Evolutionary conservation across 2,113 vertebrate species (phyloP), one percentile per base, ranked within the genome.

Genomic region (Synodontis membranacea): DNA sequence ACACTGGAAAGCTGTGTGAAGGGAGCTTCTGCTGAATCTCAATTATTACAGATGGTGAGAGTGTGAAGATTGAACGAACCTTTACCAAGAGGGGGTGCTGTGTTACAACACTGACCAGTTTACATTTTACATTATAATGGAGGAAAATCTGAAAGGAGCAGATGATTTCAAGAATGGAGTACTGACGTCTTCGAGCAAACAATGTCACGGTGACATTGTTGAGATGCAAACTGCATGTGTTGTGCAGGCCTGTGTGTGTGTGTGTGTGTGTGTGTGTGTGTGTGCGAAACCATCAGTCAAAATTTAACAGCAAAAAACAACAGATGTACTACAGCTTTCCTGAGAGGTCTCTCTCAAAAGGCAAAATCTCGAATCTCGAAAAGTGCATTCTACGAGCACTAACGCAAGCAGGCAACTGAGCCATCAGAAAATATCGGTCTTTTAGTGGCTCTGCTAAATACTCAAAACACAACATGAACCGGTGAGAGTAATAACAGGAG

Each of bases 81-180:
- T 1, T 62, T 44, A 64, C 58, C 80, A 64, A 46, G 15, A 82
- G 80, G 28, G 80, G 80, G 80, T 23, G 58, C 60, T 82, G 80
- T 81, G 80, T 64, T 62, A 82, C 80, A 62, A 82, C 42, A 48
- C 14, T 62, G 28, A 60, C 12, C 37, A 56, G 48, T 52, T 78
- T 14, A 14, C 56, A 56, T 56, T 7, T 23, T 56, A 54, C 52
- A 58, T 39, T 39, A 25, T 60, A 23, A 23, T 42, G 12, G 42
- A 37, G 21, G 31, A 39, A 25, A 56, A 56, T n/a, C 34, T 15
- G 34, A 80, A 58, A 74, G 23, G 15, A 44, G 42, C 23, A 74
- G 76, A 79, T 52, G 7, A 76, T 79, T 14, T 21, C 42, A 37
- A 23, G 7, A 80, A 34, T 5, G 12, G 42, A 12, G 21, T 58